These are phyloP conservation scores for Rhabdomys dilectus DNA, from an alignment of 2,113 vertebrate genomes.

Conservation along the genomic window DNA sequence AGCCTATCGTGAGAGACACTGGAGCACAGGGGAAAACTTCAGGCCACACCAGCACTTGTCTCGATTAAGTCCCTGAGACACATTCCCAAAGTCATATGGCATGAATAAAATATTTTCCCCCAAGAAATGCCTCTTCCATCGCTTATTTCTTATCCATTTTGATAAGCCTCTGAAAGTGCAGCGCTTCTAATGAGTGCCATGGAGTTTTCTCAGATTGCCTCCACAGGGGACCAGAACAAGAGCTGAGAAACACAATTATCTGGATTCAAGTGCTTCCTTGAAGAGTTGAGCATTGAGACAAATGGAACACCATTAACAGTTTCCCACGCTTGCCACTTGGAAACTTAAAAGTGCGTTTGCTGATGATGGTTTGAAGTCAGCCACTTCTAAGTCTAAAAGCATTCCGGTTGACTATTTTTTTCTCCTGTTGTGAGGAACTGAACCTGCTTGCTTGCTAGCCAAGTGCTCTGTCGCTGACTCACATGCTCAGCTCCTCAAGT, in stretches of 20 bases:
- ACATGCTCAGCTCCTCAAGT: not conserved
- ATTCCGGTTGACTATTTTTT: not conserved
- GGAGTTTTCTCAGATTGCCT: conserved; percentile 62
- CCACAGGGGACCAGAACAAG: conserved; percentile 67
- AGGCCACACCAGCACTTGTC: not conserved
- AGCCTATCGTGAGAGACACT: not conserved
- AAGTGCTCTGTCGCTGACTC: not conserved
- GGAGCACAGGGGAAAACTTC: conserved; percentile 8
- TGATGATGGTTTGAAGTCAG: not conserved
- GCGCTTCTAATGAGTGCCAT: conserved; percentile 62
- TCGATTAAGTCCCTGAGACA: conserved; percentile 16
- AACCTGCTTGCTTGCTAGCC: not conserved
- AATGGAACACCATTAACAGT: conserved; percentile 52
- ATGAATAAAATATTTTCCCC: conserved; percentile 48
- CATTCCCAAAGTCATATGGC: conserved; percentile 40
- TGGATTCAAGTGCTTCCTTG: conserved; percentile 74
- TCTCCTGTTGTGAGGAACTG: not conserved
- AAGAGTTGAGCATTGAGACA: conserved; percentile 43
- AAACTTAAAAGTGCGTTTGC: conserved; percentile 3
- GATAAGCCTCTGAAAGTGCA: conserved; percentile 67
- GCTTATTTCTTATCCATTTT: conserved; percentile 51
- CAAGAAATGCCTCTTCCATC: conserved; percentile 37
- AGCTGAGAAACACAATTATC: conserved; percentile 60
- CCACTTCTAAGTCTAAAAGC: not conserved
- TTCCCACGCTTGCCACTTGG: conserved; percentile 50